Conservation (phyloP, 2,888 invertebrate species). For the Epirrhoe tristata region DNA sequence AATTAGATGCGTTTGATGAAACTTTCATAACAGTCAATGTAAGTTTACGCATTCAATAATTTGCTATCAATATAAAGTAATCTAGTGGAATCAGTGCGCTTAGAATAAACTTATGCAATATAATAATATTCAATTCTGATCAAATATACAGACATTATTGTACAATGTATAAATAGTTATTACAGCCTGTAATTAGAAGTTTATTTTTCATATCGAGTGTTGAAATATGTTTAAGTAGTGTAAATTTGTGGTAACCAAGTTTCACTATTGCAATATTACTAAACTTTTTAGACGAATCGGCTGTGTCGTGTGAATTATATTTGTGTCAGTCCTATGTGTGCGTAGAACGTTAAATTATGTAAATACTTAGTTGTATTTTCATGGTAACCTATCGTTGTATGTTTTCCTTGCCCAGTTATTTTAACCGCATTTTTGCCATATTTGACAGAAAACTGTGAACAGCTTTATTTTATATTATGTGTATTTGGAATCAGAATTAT, state of each 20-base stretch:
- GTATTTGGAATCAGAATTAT: constrained; percentile 6
- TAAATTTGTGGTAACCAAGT: constrained; percentile 76
- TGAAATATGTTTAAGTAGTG: constrained; percentile 83
- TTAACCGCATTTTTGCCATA: constrained; percentile 27
- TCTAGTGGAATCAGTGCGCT: constrained; percentile 77
- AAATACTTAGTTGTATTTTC: constrained; percentile 57
- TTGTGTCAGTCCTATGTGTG: constrained; percentile 72
- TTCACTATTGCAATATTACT: constrained; percentile 78
- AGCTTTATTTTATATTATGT: constrained; percentile 9
- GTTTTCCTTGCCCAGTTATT: constrained; percentile 54
- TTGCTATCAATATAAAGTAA: constrained; percentile 65
- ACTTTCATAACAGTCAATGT: constrained; percentile 57
- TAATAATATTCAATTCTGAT: constrained; percentile 64
- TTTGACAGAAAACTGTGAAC: constrained; percentile 27
- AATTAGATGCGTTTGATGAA: constrained; percentile 69
- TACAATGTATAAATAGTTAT: constrained; percentile 86
- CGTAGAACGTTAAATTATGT: constrained; percentile 72
- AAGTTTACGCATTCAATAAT: constrained; percentile 57
- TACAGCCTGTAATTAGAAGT: constrained; percentile 85
- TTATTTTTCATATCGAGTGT: constrained; percentile 86
- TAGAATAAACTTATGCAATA: constrained; percentile 72
- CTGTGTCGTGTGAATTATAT: constrained; percentile 79
- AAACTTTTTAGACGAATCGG: constrained; percentile 80
- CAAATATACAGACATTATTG: constrained; percentile 70
- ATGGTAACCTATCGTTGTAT: constrained; percentile 35